phyloP scores from a whole-genome alignment of 1,140 invertebrate species.

The Thrips palmi region DNA sequence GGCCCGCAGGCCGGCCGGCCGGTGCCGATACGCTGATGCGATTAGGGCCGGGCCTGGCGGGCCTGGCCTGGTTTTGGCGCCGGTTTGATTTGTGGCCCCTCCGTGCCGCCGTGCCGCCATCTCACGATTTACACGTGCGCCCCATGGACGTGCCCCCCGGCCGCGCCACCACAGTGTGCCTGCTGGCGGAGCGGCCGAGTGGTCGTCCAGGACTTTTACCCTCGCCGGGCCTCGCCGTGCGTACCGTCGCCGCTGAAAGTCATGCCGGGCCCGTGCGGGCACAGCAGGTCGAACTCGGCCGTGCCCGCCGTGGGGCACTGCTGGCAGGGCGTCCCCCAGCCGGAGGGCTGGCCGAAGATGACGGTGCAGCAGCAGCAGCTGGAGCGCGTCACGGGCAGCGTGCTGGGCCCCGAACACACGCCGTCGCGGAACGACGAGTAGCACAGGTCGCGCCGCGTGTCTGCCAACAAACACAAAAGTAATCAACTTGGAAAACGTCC shows the following conservation, averaged over 20 bases:
- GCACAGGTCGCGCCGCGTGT: constrained; percentile 62
- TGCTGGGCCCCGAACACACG: constrained; percentile 56
- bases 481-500: constrained; percentile 9
- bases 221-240: too few species aligned
- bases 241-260: constrained; percentile 62
- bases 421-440: constrained; percentile 63
- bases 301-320: constrained; percentile 51
- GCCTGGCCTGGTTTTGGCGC: too few species aligned
- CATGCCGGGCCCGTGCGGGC: constrained; percentile 60
- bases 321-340: constrained; percentile 68
- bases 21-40: too few species aligned
- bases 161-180: too few species aligned
- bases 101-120: too few species aligned
- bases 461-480: constrained; percentile 25
- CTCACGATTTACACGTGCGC: too few species aligned
- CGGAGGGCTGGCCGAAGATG: constrained; percentile 44
- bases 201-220: too few species aligned
- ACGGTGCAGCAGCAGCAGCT: constrained; percentile 72
- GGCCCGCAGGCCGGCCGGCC: too few species aligned
- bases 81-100: too few species aligned
- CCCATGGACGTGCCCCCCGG: too few species aligned
- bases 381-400: constrained; percentile 58
- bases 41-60: too few species aligned
- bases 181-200: too few species aligned
- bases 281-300: constrained; percentile 52